A percentile compares a stretch with the other conserved stretches of the same genome.
These are phyloP conservation scores for Mirounga angustirostris DNA, from an alignment of 2,113 vertebrate genomes.

Conservation along the genomic window DNA sequence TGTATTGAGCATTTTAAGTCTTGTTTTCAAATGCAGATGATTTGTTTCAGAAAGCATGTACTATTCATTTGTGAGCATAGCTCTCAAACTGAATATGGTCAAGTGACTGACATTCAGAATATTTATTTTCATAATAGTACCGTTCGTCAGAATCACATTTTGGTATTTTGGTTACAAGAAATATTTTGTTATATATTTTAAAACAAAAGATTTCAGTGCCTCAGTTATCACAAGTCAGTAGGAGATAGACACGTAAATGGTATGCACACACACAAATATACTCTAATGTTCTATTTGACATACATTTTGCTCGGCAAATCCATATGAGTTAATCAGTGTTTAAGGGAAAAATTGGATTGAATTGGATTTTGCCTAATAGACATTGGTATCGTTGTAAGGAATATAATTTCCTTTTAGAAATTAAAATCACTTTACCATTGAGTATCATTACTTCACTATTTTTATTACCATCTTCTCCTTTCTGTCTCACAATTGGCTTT, in stretches of 20 bases:
- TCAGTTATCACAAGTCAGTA: background rate
- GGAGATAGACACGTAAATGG: background rate
- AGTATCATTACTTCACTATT: background rate
- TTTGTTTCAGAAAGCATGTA: conserved; percentile 13
- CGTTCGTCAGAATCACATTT: conserved; percentile 11
- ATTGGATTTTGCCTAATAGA: conserved; percentile 21
- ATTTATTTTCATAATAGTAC: background rate
- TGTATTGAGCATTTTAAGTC: background rate
- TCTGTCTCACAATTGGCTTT: background rate
- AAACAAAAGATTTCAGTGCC: background rate
- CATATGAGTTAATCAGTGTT: background rate
- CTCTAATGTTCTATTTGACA: background rate
- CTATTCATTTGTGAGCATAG: background rate
- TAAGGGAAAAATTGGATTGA: conserved; percentile 14
- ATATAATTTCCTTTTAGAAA: conserved; percentile 28
- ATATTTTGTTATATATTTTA: background rate
- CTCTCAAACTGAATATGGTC: background rate
- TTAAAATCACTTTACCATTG: background rate
- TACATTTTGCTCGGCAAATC: conserved; percentile 14
- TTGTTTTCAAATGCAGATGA: conserved; percentile 34
- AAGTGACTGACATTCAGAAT: conserved; percentile 21
- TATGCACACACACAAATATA: background rate
- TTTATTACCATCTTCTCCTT: background rate
- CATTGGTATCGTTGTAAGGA: background rate
- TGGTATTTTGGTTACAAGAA: background rate